Base-by-base conservation (phyloP, 2,113 vertebrate genomes). In the Columba janthina region DNA sequence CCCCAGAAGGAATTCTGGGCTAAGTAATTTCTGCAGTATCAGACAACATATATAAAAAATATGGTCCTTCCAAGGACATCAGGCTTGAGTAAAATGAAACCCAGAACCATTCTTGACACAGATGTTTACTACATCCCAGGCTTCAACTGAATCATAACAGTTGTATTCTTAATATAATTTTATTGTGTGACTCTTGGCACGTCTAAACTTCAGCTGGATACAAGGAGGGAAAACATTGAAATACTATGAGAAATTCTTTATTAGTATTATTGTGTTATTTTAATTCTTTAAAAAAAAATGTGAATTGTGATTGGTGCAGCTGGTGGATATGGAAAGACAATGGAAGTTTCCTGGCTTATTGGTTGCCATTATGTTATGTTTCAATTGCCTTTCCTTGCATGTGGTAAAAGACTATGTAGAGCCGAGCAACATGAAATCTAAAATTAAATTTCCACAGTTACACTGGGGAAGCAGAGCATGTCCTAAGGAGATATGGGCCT, bases 271-370 rank as follows among this genome's bases (percentile, higher is more conserved):
- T 90, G 57, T 91, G 71, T 67, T 83, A 50, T 57, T 79, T 70
- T 93, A 82, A 78, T 88, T 94, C 44, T 89, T 86, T 66, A 42
- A 72, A 94, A 96, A 91, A 42, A n/a, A 25, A 48, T 69, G 13
- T 44, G 73, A 85, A 96, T 96, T 92, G 96, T 94, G 89, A 24
- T 66, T 80, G 66, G 66, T 89, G 65, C 96, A 94, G 93, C 85
- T 96, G 90, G 81, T 93, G 80, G 95, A 95, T 96, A 73, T 96
- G 61, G 54, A 42, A 86, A 85, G 75, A 97, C 96, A 97, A 97
- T 96, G 91, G 94, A 48, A 75, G 86, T 19, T 96, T 96, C 97
- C 96, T 97, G 97, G 57, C 31, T 84, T 42, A 26, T 42, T 83
- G 89, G 78, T 54, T 96, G 58, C 93, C 79, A 94, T 96, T 95